Base-by-base conservation (phyloP, 2,888 invertebrate genomes). In the Eumacrocentrus americanus region DNA sequence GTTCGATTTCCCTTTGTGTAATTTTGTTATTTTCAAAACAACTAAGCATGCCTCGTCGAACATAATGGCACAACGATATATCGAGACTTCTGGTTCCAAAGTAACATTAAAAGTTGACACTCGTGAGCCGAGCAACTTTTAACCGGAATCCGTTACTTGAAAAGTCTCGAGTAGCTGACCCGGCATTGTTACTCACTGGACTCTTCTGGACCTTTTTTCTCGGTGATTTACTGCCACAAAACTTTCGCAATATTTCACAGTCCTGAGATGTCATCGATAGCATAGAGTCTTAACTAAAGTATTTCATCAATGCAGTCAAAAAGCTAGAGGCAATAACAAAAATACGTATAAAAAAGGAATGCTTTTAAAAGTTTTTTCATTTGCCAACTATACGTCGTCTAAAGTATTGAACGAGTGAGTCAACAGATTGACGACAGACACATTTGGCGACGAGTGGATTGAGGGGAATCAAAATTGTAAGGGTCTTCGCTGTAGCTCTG, bases 31-130 rank as follows among this genome's bases (percentile, higher is more conserved):
- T 44, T 25, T 29, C 23, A 20, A 7, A 23, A 40, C 47, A 14
- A 22, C 34, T 25, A 35, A 35, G 20, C 38, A 9, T 40, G 38
- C 37, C 25, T 14, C 1, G 6, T 22, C 35, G 38, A 37, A 47
- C 12, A 50, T 16, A 52, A 40, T 58, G 29, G 11, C 47, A 25
- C 37, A 58, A 38, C 22, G 44, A 16, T 16, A 12, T 35, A 16
- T 29, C 35, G 12, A 47, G 25, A 16, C 29, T 35, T 35, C 14
- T 16, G 4, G 18, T 35, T 50, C 2, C 20, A 61, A 63, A 67
- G 64, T 62, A 63, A 65, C 69, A 70, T 73, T 70, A 70, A 71
- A 73, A 73, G 69, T 71, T 72, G 70, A 71, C 70, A 71, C 66
- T 65, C 53, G 66, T 29, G 61, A 51, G 62, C 58, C 64, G 66